phyloP scores from a whole-genome alignment of 1,140 invertebrate genomes.

The Bathynomus jamesi region DNA sequence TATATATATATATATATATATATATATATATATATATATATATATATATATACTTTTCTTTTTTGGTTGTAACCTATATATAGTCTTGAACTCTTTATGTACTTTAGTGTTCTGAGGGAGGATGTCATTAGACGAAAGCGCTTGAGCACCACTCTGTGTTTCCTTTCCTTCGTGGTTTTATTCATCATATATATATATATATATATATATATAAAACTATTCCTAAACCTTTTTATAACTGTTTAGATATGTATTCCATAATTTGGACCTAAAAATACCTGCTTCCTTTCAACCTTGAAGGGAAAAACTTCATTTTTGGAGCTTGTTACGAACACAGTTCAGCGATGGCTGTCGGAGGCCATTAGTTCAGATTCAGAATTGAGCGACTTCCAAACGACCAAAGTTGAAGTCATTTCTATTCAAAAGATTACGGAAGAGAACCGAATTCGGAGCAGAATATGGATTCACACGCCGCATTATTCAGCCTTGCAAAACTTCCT shows the following conservation, averaged over 20 bases:
- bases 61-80: too few relatives aligned
- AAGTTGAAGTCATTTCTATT: neutral
- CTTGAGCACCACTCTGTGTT: too few relatives aligned
- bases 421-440: neutral
- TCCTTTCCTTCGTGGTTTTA: too few relatives aligned
- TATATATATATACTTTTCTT: conserved; percentile 2
- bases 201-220: neutral
- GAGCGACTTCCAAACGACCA: neutral
- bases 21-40: conserved; percentile 3
- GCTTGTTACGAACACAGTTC: neutral
- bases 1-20: neutral
- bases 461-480: neutral
- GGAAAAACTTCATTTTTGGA: neutral
- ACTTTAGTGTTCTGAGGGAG: too few relatives aligned
- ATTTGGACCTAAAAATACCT: neutral
- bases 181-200: conserved; percentile 3
- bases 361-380: neutral
- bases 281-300: neutral
- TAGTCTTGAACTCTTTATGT: too few relatives aligned
- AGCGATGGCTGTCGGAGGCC: neutral
- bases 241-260: neutral
- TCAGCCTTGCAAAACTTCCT: neutral
- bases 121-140: too few relatives aligned
- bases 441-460: neutral
- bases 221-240: neutral